phyloP scores from a whole-genome alignment of 2,113 vertebrate genomes.

The Pitta sordida region DNA sequence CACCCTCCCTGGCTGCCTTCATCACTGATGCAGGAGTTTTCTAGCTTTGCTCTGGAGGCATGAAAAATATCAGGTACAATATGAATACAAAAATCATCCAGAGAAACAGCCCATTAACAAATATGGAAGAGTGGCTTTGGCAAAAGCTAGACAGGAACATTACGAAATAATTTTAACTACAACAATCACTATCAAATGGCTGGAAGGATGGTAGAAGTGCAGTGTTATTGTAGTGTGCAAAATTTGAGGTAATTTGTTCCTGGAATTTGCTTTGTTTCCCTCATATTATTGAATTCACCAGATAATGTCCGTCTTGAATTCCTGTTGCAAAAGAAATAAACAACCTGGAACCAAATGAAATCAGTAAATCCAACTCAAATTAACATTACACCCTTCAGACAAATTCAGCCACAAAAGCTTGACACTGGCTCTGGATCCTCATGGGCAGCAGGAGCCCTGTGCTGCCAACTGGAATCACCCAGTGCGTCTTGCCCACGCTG shows the following conservation, averaged over 20 bases:
- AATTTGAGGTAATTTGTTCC: background rate
- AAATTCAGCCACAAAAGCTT: background rate
- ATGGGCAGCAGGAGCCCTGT: background rate
- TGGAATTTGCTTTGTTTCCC: background rate
- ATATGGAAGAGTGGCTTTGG: background rate
- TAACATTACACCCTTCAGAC: background rate
- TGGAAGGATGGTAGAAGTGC: background rate
- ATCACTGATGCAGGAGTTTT: background rate
- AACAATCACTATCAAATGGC: background rate
- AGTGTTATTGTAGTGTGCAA: background rate
- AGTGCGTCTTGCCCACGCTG: accelerated
- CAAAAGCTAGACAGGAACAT: background rate
- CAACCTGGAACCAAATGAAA: background rate
- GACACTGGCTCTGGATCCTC: background rate
- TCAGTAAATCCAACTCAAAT: background rate
- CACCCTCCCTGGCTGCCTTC: background rate
- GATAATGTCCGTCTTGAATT: background rate
- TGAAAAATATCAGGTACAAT: background rate
- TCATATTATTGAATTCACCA: background rate
- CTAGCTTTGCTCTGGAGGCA: background rate
- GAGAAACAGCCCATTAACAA: background rate
- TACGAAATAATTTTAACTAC: background rate
- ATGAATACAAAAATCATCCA: background rate
- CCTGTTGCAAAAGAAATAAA: background rate
- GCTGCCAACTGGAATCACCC: background rate